Percentiles rank a stretch among this genome's conserved stretches.
These are phyloP conservation scores for Lepilemur septentrionalis DNA, from an alignment of 2,797 vertebrate species.

Conservation along the genomic window DNA sequence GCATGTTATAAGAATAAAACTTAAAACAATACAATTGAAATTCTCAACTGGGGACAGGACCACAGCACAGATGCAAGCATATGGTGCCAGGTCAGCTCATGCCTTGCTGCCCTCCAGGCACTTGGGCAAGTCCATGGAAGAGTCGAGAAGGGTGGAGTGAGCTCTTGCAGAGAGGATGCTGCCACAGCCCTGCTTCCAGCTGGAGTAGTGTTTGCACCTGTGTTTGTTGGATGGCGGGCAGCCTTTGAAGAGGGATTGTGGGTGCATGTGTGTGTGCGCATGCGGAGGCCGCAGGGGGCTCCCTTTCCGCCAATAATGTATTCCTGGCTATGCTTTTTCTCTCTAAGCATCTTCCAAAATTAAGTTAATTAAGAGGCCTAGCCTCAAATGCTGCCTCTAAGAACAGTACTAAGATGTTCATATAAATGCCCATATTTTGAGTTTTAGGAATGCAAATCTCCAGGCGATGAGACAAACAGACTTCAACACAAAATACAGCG, in stretches of 20 bases:
- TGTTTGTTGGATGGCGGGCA: accelerated
- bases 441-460: not conserved
- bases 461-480: not conserved
- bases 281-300: not conserved
- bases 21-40: not conserved
- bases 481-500: not conserved
- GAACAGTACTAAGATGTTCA: not conserved
- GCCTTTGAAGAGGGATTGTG: not conserved
- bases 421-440: not conserved
- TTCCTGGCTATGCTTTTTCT: not conserved
- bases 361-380: not conserved
- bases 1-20: not conserved
- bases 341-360: not conserved
- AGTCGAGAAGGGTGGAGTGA: too few relatives aligned
- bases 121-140: not conserved
- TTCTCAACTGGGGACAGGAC: not conserved
- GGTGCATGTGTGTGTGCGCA: accelerated
- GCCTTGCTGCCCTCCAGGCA: not conserved
- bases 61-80: accelerated
- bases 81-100: not conserved
- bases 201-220: not conserved
- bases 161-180: not conserved
- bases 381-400: not conserved
- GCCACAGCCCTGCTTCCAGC: not conserved
- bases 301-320: not conserved